A percentile compares a stretch with the other conserved stretches of the same genome.
phyloP scores from a whole-genome alignment of 2,113 vertebrate genomes.

The Macrotus californicus region DNA sequence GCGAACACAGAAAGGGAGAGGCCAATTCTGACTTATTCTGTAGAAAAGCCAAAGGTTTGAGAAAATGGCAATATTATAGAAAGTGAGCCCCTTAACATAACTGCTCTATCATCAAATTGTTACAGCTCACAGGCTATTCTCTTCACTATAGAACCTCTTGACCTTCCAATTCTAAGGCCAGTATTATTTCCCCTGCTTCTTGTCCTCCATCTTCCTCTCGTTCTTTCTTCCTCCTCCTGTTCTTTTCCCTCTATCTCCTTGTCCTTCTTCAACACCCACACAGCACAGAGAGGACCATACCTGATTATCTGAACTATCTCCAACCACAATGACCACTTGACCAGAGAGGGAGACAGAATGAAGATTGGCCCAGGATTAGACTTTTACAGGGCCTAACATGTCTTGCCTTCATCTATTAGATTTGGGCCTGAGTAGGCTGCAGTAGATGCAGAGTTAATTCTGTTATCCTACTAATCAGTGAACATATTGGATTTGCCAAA shows the following conservation, averaged over 20 bases:
- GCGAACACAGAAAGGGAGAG: neutral
- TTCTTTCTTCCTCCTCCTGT: neutral
- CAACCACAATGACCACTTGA: neutral
- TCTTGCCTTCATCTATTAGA: neutral
- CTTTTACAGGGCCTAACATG: neutral
- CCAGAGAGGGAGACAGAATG: neutral
- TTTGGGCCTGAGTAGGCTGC: neutral
- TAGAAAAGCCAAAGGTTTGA: neutral
- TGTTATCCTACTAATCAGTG: neutral
- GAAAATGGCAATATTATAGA: neutral
- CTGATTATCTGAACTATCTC: neutral
- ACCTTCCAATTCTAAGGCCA: neutral
- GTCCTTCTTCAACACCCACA: neutral
- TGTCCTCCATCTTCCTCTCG: neutral
- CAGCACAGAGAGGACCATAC: neutral
- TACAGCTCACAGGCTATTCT: neutral
- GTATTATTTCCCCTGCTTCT: neutral
- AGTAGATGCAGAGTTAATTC: neutral
- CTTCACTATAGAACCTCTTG: neutral
- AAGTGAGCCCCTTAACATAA: neutral
- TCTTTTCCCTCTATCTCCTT: neutral
- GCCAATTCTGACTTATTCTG: neutral
- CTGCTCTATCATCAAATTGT: neutral
- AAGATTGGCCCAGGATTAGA: neutral
- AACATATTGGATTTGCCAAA: neutral